Conservation (phyloP, 2,797 vertebrate genomes). For the Triplophysa bombifrons region DNA sequence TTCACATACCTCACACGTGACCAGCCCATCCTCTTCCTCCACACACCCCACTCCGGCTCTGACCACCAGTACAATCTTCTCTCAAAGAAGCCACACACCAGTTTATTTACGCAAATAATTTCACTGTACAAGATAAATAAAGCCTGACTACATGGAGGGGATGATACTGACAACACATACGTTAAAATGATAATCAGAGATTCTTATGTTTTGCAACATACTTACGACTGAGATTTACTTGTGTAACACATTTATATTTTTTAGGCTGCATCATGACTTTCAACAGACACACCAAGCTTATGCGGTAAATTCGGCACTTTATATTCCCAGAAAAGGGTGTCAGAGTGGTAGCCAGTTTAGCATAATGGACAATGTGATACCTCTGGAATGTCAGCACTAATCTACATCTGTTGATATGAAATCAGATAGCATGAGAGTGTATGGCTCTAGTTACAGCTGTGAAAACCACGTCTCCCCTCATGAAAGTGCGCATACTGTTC, state of each 20-base stretch:
- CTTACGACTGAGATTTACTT: background rate
- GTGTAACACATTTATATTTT: background rate
- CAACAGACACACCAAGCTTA: background rate
- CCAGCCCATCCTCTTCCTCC: constrained; percentile 29
- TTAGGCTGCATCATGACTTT: background rate
- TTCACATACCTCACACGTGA: constrained; percentile 65
- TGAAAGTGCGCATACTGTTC: background rate
- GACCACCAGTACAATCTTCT: background rate
- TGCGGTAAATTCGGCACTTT: background rate
- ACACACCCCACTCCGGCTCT: constrained; percentile 30
- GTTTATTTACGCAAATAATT: constrained; percentile 1
- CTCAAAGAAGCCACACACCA: constrained; percentile 4
- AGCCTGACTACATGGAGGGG: constrained; percentile 7
- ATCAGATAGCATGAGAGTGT: constrained; percentile 50
- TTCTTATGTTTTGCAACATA: background rate
- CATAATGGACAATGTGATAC: constrained; percentile 61
- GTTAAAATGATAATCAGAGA: background rate
- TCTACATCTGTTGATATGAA: constrained; percentile 55
- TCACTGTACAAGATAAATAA: constrained; percentile 12
- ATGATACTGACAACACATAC: background rate
- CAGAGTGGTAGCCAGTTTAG: constrained; percentile 39
- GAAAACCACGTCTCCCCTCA: constrained; percentile 38
- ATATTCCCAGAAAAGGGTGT: background rate
- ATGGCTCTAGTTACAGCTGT: constrained; percentile 40
- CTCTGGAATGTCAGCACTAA: constrained; percentile 63